Percentiles rank a stretch among this genome's conserved stretches.
Conservation (phyloP, 2,113 vertebrate genomes). For the Corvus cornix region DNA sequence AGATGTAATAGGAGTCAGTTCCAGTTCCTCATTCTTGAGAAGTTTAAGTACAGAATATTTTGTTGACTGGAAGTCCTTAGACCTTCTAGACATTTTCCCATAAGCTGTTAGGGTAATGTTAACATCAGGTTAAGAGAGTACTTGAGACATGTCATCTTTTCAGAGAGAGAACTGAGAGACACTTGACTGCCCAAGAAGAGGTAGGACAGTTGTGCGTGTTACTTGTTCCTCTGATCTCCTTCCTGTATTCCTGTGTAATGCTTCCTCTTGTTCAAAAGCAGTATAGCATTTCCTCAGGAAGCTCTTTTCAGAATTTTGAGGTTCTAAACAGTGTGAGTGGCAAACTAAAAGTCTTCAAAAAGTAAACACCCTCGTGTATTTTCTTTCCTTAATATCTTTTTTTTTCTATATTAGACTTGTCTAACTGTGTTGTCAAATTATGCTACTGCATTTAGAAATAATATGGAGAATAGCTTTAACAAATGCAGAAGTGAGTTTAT, state of each 20-base stretch:
- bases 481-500: background rate
- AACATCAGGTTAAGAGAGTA: slow-evolving; percentile 32
- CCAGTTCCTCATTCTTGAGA: background rate
- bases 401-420: background rate
- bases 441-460: background rate
- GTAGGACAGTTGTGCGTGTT: background rate
- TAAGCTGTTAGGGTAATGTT: background rate
- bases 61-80: background rate
- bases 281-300: slow-evolving; percentile 24
- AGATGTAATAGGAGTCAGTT: background rate
- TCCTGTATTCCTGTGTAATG: slow-evolving; percentile 7
- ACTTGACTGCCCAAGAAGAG: background rate
- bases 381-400: background rate
- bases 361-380: background rate
- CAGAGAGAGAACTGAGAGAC: background rate
- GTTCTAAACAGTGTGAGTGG: background rate
- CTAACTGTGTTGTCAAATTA: background rate
- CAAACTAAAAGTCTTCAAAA: background rate
- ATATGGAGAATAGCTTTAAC: background rate
- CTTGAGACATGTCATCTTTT: background rate
- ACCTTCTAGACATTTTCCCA: background rate
- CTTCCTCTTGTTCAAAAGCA: slow-evolving; percentile 14
- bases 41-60: background rate
- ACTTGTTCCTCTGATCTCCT: background rate
- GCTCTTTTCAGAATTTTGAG: background rate